Percentiles rank a stretch among this genome's conserved stretches.
phyloP scores from a whole-genome alignment of 2,888 invertebrate species.

The Cheiracanthium punctorium region DNA sequence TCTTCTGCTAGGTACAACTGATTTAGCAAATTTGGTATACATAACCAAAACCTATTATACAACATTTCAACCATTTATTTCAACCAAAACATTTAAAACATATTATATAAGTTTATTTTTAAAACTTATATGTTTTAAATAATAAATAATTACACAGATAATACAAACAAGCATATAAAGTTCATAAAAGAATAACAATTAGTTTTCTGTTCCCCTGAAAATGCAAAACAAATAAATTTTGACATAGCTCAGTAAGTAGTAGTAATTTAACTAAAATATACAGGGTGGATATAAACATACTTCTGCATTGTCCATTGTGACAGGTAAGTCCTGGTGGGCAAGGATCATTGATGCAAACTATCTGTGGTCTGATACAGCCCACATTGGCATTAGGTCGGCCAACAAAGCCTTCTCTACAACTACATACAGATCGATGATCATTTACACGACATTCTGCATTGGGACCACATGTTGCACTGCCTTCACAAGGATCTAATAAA shows the following conservation, averaged over 20 bases:
- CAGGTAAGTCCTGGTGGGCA: conserved; percentile 86
- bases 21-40: too few relatives aligned
- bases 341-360: conserved; percentile 82
- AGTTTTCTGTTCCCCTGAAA: too few relatives aligned
- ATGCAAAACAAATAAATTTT: too few relatives aligned
- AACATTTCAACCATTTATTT: too few relatives aligned
- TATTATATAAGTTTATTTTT: too few relatives aligned
- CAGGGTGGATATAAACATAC: conserved; percentile 36
- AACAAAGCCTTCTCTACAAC: conserved; percentile 86
- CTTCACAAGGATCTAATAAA: conserved; percentile 84
- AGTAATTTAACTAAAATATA: too few relatives aligned
- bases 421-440: conserved; percentile 86
- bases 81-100: too few relatives aligned
- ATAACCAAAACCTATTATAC: too few relatives aligned
- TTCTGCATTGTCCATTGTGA: conserved; percentile 86
- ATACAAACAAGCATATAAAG: neutral
- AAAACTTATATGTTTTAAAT: too few relatives aligned
- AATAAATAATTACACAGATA: too few relatives aligned
- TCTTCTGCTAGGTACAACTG: too few relatives aligned
- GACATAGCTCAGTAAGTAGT: too few relatives aligned
- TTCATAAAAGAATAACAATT: neutral
- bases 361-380: conserved; percentile 90
- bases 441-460: conserved; percentile 88
- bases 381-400: conserved; percentile 81
- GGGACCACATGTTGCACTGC: conserved; percentile 84